phyloP scores from a whole-genome alignment of 2,113 vertebrate species.

The Malurus cyaneus region DNA sequence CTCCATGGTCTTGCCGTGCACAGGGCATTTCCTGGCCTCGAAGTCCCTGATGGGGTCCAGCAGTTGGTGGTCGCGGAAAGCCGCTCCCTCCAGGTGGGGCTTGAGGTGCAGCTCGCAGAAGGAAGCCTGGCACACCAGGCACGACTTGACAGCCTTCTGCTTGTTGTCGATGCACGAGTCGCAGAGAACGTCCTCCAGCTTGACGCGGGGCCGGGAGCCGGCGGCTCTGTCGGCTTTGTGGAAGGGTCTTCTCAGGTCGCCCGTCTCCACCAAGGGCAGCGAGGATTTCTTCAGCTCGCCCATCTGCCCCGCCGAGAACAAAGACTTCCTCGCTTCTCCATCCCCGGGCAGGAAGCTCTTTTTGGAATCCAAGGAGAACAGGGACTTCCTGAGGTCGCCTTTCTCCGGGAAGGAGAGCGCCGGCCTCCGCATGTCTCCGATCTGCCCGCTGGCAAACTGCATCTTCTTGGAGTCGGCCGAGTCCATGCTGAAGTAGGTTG shows the following conservation, averaged over 20 bases:
- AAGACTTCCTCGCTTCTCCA: constrained; percentile 46
- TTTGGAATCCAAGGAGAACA: constrained; percentile 73
- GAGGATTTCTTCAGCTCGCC: constrained; percentile 66
- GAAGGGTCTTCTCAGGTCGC: constrained; percentile 58
- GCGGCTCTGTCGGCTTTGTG: constrained; percentile 27
- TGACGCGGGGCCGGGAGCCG: constrained; percentile 49
- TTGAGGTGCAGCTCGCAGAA: constrained; percentile 93
- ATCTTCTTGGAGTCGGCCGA: constrained; percentile 68
- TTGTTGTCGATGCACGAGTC: constrained; percentile 92
- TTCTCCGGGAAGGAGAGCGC: constrained; percentile 72
- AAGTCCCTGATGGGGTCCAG: constrained; percentile 86
- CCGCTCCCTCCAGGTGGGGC: constrained; percentile 90
- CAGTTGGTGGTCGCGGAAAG: constrained; percentile 93
- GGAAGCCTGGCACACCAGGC: constrained; percentile 91
- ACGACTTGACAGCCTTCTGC: constrained; percentile 91
- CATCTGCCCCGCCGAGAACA: constrained; percentile 55
- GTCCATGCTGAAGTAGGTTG: constrained; percentile 80
- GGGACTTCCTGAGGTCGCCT: constrained; percentile 71
- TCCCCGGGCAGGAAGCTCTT: constrained; percentile 58
- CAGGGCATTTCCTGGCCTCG: constrained; percentile 83
- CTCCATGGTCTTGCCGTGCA: constrained; percentile 88
- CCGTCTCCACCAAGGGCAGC: constrained; percentile 58
- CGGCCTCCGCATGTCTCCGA: constrained; percentile 68
- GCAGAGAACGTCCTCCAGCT: constrained; percentile 82
- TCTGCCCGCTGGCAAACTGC: constrained; percentile 63